Evolutionary conservation across 2,888 invertebrate species (phyloP).

Genomic region (Yponomeuta evonymella): DNA sequence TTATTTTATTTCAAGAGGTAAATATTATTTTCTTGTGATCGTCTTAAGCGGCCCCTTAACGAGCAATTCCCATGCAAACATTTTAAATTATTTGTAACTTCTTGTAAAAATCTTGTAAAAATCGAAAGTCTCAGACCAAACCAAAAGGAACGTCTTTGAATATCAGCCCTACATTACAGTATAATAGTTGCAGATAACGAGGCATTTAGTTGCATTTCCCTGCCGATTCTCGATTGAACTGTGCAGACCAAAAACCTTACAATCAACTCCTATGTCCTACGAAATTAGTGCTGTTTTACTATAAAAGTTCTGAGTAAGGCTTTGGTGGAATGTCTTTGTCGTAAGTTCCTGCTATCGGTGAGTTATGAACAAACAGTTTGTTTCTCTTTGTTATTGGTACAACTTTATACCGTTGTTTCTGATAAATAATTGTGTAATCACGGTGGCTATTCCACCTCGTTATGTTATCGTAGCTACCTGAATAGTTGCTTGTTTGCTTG

Average conservation of each 20-base stretch:
- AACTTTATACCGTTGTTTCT: conserved; percentile 1
- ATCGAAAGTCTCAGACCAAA: background rate
- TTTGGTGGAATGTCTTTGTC: conserved; percentile 6
- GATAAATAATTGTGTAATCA: background rate
- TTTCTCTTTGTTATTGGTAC: conserved; percentile 1
- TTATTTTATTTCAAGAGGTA: no score
- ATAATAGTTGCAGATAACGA: conserved; percentile 12
- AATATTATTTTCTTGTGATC: no score
- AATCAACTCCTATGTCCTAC: background rate
- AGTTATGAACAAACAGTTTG: conserved; percentile 14
- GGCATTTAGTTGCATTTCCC: conserved; percentile 5
- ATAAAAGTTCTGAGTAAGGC: background rate
- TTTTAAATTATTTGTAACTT: no score
- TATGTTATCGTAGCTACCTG: background rate
- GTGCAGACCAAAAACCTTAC: background rate
- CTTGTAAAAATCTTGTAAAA: no score
- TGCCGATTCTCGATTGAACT: background rate
- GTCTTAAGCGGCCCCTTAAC: no score
- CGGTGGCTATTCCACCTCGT: background rate
- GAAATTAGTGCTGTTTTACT: background rate
- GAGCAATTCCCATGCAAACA: no score
- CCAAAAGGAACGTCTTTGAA: background rate
- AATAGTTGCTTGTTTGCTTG: background rate
- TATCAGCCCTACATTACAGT: conserved; percentile 8
- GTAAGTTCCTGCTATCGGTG: conserved; percentile 14